Base-by-base conservation (phyloP, 2,888 invertebrate species). In the Eubasilissa splendida region DNA sequence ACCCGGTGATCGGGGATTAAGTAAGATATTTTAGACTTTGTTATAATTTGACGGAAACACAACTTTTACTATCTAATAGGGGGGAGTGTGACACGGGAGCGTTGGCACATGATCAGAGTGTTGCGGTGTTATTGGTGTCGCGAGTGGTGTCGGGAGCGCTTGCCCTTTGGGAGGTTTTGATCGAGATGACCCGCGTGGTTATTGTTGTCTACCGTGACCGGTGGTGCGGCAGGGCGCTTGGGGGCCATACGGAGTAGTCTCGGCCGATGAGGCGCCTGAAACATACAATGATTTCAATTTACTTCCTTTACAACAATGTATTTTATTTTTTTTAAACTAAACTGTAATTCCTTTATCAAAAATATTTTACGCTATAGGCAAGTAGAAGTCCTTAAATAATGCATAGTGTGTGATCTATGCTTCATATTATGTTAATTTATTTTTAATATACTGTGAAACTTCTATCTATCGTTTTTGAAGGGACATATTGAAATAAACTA, bases 241-340 rank as follows among this genome's bases (percentile, higher is more conserved):
- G 83, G 82, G 42, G 82, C 80, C 42, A 63, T 73, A 10, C 80
- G 77, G 59, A 83, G 76, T 3, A 83, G 59, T 53, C 83, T 65
- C 10, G 83, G 83, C 59, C 79, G 80, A 68, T 82, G 80, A 3
- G 73, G 53, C 10, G 60, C 71, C 80, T 80, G 77, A 63, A 53
- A 22, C 53, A 70, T 14, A 33, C 12, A 74, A 31, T 22, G 9
- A 33, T 70, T 50, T 50, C 42, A 4, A 42, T 42, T 7, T 42
- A 5, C 42, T 5, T 5, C 42, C 7, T 42, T 42, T 42, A 42
- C 42, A 42, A 42, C 42, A 2, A 42, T 42, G 0, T 7, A 4
- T 5, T 42, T 42, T 2, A 5, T 42, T 42, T 42, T n/a, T 22
- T 22, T 22, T 42, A 22, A 22, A 22, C 1, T 22, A 22, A 22